phyloP scores from a whole-genome alignment of 2,888 invertebrate species.

The Drosophila aldrichi region DNA sequence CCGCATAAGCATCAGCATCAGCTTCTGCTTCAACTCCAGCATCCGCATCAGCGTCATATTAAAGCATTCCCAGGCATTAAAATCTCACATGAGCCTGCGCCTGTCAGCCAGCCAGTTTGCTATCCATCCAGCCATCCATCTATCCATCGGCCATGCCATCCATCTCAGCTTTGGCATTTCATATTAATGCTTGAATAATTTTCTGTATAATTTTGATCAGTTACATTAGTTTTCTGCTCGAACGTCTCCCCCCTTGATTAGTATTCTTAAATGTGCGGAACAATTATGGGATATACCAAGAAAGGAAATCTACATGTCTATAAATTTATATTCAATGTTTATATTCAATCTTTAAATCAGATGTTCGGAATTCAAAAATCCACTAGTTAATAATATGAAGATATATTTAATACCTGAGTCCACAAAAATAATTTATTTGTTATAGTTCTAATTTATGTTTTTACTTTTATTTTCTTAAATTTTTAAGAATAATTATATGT shows the following conservation, averaged over 20 bases:
- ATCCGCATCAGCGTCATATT: constrained; percentile 67
- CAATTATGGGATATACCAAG: constrained; percentile 29
- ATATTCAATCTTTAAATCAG: no score
- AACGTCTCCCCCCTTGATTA: constrained; percentile 33
- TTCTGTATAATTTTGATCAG: constrained; percentile 66
- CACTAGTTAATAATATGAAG: no score
- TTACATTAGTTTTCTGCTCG: constrained; percentile 64
- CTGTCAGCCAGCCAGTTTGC: constrained; percentile 49
- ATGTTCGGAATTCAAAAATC: no score
- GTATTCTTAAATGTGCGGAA: constrained; percentile 40
- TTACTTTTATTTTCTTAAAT: no score
- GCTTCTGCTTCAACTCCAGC: constrained; percentile 46
- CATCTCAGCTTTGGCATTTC: constrained; percentile 77
- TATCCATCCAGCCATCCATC: constrained; percentile 35
- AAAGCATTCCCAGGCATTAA: constrained; percentile 78
- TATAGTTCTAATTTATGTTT: no score
- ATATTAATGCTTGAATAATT: constrained; percentile 78
- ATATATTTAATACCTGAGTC: no score
- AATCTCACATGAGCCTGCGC: constrained; percentile 69
- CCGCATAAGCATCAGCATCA: constrained; percentile 42
- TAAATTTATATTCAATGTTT: no score
- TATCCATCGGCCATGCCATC: constrained; percentile 58
- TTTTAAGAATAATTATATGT: no score
- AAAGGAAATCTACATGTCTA: neutral
- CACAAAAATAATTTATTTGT: no score